Conservation (phyloP, 2,797 vertebrate species). For the Saxicola maurus region DNA sequence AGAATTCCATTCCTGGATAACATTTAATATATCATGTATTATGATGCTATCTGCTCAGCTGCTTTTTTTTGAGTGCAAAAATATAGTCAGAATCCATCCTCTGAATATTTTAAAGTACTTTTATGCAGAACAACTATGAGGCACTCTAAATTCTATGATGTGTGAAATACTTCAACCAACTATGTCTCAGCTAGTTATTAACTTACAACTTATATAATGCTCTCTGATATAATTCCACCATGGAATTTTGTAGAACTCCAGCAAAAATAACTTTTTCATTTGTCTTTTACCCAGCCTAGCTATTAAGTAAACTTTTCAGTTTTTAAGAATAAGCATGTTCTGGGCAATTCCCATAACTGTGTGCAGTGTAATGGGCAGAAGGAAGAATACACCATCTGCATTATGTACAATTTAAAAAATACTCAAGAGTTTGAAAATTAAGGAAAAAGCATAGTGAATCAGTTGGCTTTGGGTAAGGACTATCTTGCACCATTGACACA, state of each 20-base stretch:
- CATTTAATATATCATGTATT: background rate
- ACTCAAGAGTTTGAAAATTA: background rate
- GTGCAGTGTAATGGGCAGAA: background rate
- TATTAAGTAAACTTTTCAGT: background rate
- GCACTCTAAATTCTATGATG: background rate
- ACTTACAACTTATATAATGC: background rate
- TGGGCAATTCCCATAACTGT: background rate
- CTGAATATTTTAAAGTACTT: background rate
- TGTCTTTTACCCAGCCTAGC: background rate
- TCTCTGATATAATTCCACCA: background rate
- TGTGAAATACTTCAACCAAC: background rate
- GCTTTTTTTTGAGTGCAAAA: background rate
- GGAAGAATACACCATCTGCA: background rate
- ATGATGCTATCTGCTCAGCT: background rate
- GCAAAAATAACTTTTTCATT: background rate
- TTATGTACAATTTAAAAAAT: background rate
- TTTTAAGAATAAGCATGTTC: background rate
- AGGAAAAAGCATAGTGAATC: background rate
- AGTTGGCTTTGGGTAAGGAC: background rate
- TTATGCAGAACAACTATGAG: background rate
- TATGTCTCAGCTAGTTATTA: background rate
- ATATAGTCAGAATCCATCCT: background rate
- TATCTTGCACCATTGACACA: background rate
- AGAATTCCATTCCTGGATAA: background rate
- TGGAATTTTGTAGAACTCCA: background rate